Conservation (phyloP, 2,797 vertebrate species). For the Arctocebus calabarensis region DNA sequence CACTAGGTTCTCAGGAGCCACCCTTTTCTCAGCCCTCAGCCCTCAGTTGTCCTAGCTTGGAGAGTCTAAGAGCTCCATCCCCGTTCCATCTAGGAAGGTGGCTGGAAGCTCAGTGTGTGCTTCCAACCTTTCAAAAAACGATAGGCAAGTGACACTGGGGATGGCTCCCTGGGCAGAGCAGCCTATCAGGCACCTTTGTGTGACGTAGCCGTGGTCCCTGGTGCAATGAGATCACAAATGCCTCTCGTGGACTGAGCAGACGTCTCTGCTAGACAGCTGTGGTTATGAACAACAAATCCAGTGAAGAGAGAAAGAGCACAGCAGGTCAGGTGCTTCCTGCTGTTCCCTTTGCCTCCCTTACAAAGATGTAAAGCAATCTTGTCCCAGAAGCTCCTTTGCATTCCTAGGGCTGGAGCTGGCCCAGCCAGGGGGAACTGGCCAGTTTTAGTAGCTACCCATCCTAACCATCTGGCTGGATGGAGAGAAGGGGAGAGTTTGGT, state of each 20-base stretch:
- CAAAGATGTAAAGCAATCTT: neutral
- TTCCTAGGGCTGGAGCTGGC: neutral
- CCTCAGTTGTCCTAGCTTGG: neutral
- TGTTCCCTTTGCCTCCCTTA: neutral
- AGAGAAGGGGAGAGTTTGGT: neutral
- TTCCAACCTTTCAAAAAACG: neutral
- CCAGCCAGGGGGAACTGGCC: neutral
- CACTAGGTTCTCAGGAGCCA: neutral
- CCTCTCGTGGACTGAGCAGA: neutral
- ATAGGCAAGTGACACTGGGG: neutral
- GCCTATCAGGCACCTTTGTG: neutral
- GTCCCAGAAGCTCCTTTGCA: neutral
- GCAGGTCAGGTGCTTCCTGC: neutral
- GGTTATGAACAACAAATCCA: neutral
- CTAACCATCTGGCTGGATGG: neutral
- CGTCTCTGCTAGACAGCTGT: neutral
- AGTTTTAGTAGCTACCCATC: neutral
- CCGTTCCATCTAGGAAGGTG: neutral
- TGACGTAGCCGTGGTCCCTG: neutral
- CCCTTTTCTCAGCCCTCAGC: neutral
- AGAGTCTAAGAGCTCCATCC: neutral
- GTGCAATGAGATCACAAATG: neutral
- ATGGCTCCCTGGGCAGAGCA: neutral
- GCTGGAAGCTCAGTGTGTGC: neutral
- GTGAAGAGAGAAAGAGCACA: neutral